phyloP scores from a whole-genome alignment of 1,140 invertebrate species.

The Pseudomyrmex cubaensis region DNA sequence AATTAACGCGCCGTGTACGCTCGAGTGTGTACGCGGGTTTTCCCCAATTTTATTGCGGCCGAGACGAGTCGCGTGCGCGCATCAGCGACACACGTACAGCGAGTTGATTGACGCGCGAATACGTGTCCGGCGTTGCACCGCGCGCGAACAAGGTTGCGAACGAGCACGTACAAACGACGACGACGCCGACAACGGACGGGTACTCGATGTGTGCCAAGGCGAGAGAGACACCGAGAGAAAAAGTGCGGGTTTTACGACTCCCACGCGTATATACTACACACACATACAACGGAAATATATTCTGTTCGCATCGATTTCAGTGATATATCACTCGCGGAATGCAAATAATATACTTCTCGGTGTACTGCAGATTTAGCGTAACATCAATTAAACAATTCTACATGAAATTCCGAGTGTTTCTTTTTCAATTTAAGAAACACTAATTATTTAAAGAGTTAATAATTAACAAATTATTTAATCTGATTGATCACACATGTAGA shows the following conservation, averaged over 20 bases:
- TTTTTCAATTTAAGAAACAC: too few relatives aligned
- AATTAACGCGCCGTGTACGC: constrained; percentile 9
- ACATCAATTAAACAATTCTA: too few relatives aligned
- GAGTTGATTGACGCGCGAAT: constrained; percentile 55
- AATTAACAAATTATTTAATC: too few relatives aligned
- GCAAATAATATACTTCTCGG: neutral
- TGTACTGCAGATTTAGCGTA: neutral
- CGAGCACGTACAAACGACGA: constrained; percentile 34
- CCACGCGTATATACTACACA: constrained; percentile 1
- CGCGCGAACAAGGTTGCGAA: constrained; percentile 55
- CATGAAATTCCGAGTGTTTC: too few relatives aligned
- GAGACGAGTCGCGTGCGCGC: constrained; percentile 16
- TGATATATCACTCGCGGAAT: neutral
- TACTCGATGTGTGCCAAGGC: constrained; percentile 70
- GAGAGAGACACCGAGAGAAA: constrained; percentile 53
- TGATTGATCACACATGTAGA: too few relatives aligned
- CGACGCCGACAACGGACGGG: constrained; percentile 11
- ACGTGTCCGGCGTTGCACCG: constrained; percentile 48
- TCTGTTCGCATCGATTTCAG: neutral
- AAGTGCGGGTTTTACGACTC: constrained; percentile 38
- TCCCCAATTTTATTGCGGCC: constrained; percentile 42
- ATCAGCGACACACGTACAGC: constrained; percentile 53
- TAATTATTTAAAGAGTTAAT: too few relatives aligned
- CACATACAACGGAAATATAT: neutral
- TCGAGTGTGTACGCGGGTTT: constrained; percentile 17